These are phyloP conservation scores for Pterobdella sp. DNA, from an alignment of 2,888 invertebrate genomes.

Conservation along the genomic window DNA sequence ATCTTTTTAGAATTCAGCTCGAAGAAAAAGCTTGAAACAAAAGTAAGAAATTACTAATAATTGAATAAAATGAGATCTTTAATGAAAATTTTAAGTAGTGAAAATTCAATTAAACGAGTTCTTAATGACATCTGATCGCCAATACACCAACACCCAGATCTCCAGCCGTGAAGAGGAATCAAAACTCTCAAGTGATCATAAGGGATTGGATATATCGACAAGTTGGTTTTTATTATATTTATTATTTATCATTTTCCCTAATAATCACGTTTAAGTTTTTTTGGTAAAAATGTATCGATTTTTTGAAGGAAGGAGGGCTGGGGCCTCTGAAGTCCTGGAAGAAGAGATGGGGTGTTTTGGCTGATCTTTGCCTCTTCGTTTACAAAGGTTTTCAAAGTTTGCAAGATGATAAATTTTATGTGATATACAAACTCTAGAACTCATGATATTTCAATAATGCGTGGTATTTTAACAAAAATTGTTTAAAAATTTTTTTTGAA, in stretches of 20 bases:
- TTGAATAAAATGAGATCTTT: background rate
- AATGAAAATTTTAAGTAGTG: too few species aligned
- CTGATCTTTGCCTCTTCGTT: constrained; percentile 85
- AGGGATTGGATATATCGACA: constrained; percentile 82
- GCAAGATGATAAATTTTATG: too few species aligned
- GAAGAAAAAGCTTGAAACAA: constrained; percentile 31
- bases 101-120: too few species aligned
- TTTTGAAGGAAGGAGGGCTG: constrained; percentile 19
- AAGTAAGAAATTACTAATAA: constrained; percentile 22
- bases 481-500: background rate
- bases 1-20: constrained; percentile 27
- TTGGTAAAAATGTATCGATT: too few species aligned
- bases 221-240: constrained; percentile 36
- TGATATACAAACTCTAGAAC: too few species aligned
- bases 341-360: constrained; percentile 85
- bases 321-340: constrained; percentile 74
- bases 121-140: too few species aligned
- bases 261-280: too few species aligned
- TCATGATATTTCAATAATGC: background rate
- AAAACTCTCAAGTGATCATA: constrained; percentile 74
- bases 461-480: constrained; percentile 2
- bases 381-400: constrained; percentile 66
- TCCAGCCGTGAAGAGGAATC: constrained; percentile 73
- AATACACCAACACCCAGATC: too few species aligned
- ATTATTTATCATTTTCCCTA: background rate